Base-by-base conservation (phyloP, 2,888 invertebrate genomes). In the Orthosia cruda region DNA sequence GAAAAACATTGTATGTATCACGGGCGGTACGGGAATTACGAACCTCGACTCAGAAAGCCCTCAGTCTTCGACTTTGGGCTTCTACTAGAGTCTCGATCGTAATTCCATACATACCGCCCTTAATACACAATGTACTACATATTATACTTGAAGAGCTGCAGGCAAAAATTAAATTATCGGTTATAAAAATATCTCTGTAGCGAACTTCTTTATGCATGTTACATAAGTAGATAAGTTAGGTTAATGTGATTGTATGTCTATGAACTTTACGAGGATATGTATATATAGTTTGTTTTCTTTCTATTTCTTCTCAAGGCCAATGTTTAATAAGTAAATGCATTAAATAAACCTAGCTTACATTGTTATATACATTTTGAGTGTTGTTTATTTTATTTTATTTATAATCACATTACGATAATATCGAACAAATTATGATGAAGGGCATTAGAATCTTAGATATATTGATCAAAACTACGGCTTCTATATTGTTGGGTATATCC, bases 241-340 rank as follows among this genome's bases (percentile, higher is more conserved):
- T 40, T 58, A 57, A 58, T 49, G 47, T 40, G 23, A 49, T 23
- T 4, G 23, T 23, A 40, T 11, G 12, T 4, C 20, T 49, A 54
- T 49, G n/a, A 66, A 54, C 47, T 72, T 55, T 50, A 52, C 32
- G 12, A 59, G 45, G 18, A 58, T 52, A 32, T 61, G 26, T 54
- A 62, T 77, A 77, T 50, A 49, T 50, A 62, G 15, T 47, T 66
- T 68, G 40, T 71, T 81, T 72, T 63, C 68, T 72, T 81, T 81
- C 76, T 52, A 55, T 20, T 45, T 63, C 63, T 59, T 12, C 55
- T 61, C 72, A 77, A 81, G 57, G 72, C 65, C 61, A 72, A 58
- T 58, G 45, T 71, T 71, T 70, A 47, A 49, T 13, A 70, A 59
- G 26, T 59, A 57, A 57, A 61, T 62, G 55, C 26, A 49, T 64